Conservation (phyloP, 2,888 invertebrate species). For the Scaptomyza tumidula region DNA sequence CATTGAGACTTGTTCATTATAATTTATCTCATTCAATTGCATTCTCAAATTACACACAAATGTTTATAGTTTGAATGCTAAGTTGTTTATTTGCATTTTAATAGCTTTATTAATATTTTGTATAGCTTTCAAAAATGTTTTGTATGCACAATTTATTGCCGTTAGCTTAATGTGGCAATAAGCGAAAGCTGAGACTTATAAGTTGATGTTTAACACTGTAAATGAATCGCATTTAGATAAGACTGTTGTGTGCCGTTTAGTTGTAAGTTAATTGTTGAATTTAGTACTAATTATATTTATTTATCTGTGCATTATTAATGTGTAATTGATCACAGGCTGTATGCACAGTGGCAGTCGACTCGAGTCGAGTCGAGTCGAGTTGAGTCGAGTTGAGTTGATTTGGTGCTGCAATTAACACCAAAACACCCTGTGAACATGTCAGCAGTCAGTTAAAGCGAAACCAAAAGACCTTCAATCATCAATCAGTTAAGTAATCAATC, state of each 20-base stretch:
- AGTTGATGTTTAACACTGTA: neutral
- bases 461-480: conserved; percentile 76
- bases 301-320: conserved; percentile 37
- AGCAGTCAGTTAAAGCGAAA: conserved; percentile 79
- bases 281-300: conserved; percentile 23
- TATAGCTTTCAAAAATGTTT: neutral
- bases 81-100: too few species aligned
- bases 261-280: conserved; percentile 16
- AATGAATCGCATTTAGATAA: conserved; percentile 15
- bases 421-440: conserved; percentile 79
- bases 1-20: too few species aligned
- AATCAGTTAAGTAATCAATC: conserved; percentile 79
- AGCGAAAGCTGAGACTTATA: neutral
- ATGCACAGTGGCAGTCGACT: conserved; percentile 13
- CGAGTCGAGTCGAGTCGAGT: conserved; percentile 13
- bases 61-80: neutral
- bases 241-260: conserved; percentile 19
- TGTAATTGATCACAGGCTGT: conserved; percentile 35
- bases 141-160: neutral
- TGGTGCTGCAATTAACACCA: conserved; percentile 79
- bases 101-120: too few species aligned
- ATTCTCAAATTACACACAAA: too few species aligned
- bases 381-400: conserved; percentile 39
- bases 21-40: neutral
- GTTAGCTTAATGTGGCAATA: neutral